Evolutionary conservation across 2,113 vertebrate genomes (phyloP).

Genomic region (Eurypyga helias): DNA sequence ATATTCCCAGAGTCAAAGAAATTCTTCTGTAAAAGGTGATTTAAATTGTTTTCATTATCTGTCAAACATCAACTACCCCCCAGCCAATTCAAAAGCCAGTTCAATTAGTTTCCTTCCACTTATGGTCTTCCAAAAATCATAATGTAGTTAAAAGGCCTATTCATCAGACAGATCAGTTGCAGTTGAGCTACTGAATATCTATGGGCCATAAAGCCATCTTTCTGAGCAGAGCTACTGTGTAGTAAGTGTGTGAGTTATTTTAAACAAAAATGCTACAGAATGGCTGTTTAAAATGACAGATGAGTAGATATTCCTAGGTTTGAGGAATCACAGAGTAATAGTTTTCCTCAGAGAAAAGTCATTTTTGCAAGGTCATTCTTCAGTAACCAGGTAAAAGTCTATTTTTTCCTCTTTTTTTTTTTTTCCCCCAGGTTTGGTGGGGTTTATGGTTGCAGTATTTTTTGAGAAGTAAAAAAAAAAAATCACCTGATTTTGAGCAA

Average conservation of each 20-base stretch:
- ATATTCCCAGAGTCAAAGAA: constrained; percentile 40
- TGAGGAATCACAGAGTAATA: background rate
- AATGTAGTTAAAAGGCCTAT: constrained; percentile 36
- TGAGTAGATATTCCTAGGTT: background rate
- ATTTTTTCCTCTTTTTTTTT: background rate
- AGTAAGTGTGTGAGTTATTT: constrained; percentile 39
- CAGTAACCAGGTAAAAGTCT: background rate
- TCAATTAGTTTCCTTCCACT: constrained; percentile 46
- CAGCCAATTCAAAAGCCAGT: constrained; percentile 57
- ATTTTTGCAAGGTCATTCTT: background rate
- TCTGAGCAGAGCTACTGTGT: background rate
- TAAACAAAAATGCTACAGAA: constrained; percentile 18
- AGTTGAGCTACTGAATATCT: constrained; percentile 44
- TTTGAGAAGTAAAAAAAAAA: background rate
- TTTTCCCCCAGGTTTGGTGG: rapidly evolving
- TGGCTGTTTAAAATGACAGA: background rate
- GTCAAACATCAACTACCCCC: background rate
- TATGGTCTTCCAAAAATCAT: constrained; percentile 43
- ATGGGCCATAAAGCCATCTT: background rate
- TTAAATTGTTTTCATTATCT: constrained; percentile 59
- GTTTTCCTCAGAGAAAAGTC: background rate
- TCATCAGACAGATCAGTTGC: constrained; percentile 37
- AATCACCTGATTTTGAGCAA: background rate
- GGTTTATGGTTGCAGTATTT: background rate
- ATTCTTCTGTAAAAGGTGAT: constrained; percentile 47